Conservation (phyloP, 2,888 invertebrate genomes). For the Lithosia quadra region DNA sequence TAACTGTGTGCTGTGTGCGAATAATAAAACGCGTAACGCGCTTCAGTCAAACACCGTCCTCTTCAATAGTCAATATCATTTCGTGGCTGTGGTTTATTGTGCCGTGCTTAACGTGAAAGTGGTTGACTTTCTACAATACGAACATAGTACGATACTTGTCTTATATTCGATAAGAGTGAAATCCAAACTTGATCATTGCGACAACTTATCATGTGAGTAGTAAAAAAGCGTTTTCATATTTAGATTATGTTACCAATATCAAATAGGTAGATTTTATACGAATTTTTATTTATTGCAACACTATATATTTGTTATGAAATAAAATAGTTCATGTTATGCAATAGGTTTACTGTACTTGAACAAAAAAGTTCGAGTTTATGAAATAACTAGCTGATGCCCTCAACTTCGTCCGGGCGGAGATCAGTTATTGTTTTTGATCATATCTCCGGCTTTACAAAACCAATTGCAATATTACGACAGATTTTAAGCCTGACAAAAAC, state of each 20-base stretch:
- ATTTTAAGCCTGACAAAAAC: no score
- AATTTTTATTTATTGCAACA: not conserved
- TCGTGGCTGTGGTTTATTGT: constrained; percentile 50
- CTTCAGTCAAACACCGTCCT: constrained; percentile 58
- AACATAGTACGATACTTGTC: constrained; percentile 44
- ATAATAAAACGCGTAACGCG: constrained; percentile 46
- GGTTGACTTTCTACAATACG: constrained; percentile 69
- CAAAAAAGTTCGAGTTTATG: not conserved
- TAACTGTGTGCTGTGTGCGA: constrained; percentile 30
- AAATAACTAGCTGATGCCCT: no score
- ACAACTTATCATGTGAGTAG: constrained; percentile 39
- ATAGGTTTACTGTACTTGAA: not conserved
- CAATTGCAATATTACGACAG: no score
- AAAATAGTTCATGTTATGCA: not conserved
- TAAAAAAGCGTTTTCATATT: not conserved
- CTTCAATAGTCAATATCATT: constrained; percentile 41
- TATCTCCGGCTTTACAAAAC: no score
- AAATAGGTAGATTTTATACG: not conserved
- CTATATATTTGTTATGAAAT: not conserved
- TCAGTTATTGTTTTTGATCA: no score
- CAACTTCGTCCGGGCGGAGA: no score
- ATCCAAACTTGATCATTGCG: constrained; percentile 35
- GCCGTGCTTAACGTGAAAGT: constrained; percentile 64
- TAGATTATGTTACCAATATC: not conserved
- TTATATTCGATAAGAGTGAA: constrained; percentile 49